Evolutionary conservation across 2,888 invertebrate genomes (phyloP), one percentile per base, ranked within the genome.

Genomic region (Cephus rjabovi): DNA sequence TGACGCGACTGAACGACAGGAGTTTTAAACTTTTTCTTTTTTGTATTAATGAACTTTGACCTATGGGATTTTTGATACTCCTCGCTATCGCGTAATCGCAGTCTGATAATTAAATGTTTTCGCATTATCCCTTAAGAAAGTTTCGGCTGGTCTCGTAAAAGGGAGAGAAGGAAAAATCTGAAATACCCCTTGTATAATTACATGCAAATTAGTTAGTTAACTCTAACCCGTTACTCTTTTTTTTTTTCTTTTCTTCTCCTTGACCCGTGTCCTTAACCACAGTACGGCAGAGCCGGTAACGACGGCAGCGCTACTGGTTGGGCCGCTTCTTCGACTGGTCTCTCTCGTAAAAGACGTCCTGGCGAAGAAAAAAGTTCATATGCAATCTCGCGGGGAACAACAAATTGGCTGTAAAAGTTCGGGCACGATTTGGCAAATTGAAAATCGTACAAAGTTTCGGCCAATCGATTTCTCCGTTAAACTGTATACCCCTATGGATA

Each of bases 201-300:
- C 75, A 82, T 82, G 82, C 80, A 82, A 82, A 82, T 82, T 79
- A 81, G 82, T 80, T 79, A 76, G 77, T 81, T 79, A 81, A 81
- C 79, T 79, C 70, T 77, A 70, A 73, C 77, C 75, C 73, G 74
- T 79, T 70, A 33, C 69, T 77, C 74, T 69, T 35, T 77, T 74
- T 70, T 34, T 34, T 34, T 6, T 34, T 34, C 9, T 2, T 33
- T 2, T 33, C 33, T 74, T 34, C 40, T 12, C 77, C 9, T 74
- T 74, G 35, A 40, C 40, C 35, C 40, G 15, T 12, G 34, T 40
- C 30, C 56, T n/a, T 56, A 11, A 11, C n/a, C 74, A 35, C 35
- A 35, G 34, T 30, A 12, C 75, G 56, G 33, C 75, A 35, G 31
- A 30, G 68, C 56, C 33, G 56, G 31, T 74, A 75, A 30, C 40